Base-by-base conservation (phyloP, 2,888 invertebrate genomes). In the Teinopalpus imperialis region DNA sequence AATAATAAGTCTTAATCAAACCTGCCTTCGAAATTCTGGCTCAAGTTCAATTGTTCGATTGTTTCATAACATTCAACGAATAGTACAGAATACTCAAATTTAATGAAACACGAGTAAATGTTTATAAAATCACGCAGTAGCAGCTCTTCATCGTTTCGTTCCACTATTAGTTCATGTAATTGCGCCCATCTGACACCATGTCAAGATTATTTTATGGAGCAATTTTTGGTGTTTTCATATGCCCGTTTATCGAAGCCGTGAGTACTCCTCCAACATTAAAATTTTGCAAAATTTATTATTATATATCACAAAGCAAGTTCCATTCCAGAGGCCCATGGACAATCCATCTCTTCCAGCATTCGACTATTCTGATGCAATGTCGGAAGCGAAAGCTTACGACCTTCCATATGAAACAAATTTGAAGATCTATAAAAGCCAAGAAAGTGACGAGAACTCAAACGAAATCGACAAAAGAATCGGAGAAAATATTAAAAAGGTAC, bases 41-140 rank as follows among this genome's bases (percentile, higher is more conserved):
- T n/a, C n/a, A n/a, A n/a, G n/a, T n/a, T n/a, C n/a, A n/a, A n/a
- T n/a, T n/a, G n/a, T n/a, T n/a, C n/a, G n/a, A n/a, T n/a, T n/a
- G n/a, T n/a, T n/a, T 66, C 60, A 73, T 66, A 77, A 59, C 45
- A 51, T 35, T 9, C 43, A 51, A 30, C 68, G 68, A 74, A 74
- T 69, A 55, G 61, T 54, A 48, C 59, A 50, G 50, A 58, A 59
- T 52, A 59, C 64, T 72, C 71, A 51, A 57, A 68, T 75, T 69
- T 56, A 58, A 57, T 54, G 59, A 49, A 59, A 61, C 49, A 34
- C n/a, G 57, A 59, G 34, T 43, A 43, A 47, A 40, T 74, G 73
- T 81, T 82, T 78, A 68, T 63, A 73, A 78, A 78, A 63, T 55
- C 36, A 18, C 7, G 54, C 49, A 37, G 13, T 37, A 47, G 34